Conservation (phyloP, 53 echinoderm and acorn worm species). For the Holothuria leucospilota region DNA sequence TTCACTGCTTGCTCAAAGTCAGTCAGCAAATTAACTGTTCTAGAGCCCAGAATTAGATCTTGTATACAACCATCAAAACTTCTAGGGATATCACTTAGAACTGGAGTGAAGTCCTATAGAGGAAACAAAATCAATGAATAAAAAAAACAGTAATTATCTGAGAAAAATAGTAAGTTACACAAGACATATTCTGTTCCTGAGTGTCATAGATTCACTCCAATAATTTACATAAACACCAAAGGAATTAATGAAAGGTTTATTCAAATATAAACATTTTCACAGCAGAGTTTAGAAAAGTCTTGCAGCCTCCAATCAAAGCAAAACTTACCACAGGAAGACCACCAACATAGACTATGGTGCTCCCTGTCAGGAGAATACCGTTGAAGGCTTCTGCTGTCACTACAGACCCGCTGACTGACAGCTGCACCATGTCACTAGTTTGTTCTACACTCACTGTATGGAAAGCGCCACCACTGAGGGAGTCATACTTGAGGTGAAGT, state of each 20-base stretch:
- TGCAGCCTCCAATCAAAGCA: no score
- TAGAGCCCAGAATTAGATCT: constrained; percentile 63
- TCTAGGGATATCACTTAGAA: not conserved
- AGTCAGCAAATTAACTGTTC: constrained; percentile 50
- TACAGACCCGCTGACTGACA: constrained; percentile 61
- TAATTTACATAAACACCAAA: no score
- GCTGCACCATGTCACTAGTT: constrained; percentile 36
- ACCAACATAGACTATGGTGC: constrained; percentile 63
- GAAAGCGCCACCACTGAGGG: constrained; percentile 57
- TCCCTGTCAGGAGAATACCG: constrained; percentile 60
- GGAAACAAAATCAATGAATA: no score
- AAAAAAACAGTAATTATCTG: no score
- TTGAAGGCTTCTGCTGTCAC: constrained; percentile 14
- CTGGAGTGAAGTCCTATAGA: constrained; percentile 1
- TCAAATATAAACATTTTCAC: no score
- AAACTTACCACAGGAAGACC: constrained; percentile 70
- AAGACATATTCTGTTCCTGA: no score
- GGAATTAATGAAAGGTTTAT: no score
- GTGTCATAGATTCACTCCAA: no score
- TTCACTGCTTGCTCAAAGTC: constrained; percentile 58
- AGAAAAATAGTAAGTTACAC: no score
- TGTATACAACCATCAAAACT: constrained; percentile 68
- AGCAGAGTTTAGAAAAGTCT: no score
- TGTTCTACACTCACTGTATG: constrained; percentile 63
- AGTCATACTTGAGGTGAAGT: constrained; percentile 35